Evolutionary conservation across 2,113 vertebrate species (phyloP).

Genomic region (Callospermophilus lateralis): DNA sequence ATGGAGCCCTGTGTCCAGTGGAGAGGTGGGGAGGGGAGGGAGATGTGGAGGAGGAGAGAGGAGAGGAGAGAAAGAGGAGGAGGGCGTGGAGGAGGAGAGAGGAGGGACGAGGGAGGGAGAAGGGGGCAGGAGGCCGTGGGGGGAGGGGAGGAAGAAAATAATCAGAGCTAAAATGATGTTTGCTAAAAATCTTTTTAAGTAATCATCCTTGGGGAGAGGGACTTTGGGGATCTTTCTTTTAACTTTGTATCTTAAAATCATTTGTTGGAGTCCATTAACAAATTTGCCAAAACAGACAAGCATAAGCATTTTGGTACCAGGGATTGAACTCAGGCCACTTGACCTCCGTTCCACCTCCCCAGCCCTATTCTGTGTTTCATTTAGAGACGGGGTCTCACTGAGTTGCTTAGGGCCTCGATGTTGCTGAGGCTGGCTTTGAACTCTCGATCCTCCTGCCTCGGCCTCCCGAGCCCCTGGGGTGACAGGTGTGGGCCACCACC

Average conservation of each 20-base stretch:
- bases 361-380: too few relatives aligned
- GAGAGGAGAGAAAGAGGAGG: accelerated
- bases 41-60: not conserved
- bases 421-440: too few relatives aligned
- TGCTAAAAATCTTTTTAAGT: not conserved
- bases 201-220: not conserved
- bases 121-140: too few relatives aligned
- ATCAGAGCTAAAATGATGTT: not conserved
- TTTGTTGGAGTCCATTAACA: not conserved
- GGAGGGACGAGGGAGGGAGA: accelerated
- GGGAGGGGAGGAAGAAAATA: too few relatives aligned
- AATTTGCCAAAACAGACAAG: not conserved
- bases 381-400: too few relatives aligned
- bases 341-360: too few relatives aligned
- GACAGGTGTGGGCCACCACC: too few relatives aligned
- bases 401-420: too few relatives aligned
- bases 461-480: too few relatives aligned
- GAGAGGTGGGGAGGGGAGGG: not conserved
- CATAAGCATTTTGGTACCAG: not conserved
- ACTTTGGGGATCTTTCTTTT: not conserved
- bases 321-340: too few relatives aligned
- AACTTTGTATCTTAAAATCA: slow-evolving; percentile 1
- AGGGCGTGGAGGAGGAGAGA: accelerated
- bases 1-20: not conserved
- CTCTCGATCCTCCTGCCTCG: too few relatives aligned